Conservation (phyloP, 2,113 vertebrate genomes). For the Hippocampus barbouri region DNA sequence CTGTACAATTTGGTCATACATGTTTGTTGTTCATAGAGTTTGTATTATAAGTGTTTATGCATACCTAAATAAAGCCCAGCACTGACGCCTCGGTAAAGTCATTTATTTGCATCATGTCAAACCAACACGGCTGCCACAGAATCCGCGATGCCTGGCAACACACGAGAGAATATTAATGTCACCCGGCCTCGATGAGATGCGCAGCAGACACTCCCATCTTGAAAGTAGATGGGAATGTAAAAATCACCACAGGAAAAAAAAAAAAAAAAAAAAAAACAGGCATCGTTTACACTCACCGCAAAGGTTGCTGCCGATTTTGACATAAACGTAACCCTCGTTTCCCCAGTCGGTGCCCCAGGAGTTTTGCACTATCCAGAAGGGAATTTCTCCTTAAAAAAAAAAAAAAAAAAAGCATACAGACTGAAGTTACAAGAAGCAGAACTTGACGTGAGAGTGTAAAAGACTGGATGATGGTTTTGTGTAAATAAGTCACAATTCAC, state of each 20-base stretch:
- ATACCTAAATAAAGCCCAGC: constrained; percentile 18
- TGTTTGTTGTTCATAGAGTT: constrained; percentile 47
- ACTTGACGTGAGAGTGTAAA: not conserved
- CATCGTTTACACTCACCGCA: constrained; percentile 76
- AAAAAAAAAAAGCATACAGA: not conserved
- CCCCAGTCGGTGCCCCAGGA: constrained; percentile 87
- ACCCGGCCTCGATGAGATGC: not conserved
- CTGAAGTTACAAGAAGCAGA: constrained; percentile 29
- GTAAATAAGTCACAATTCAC: not conserved
- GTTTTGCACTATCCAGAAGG: constrained; percentile 91
- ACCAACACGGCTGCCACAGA: constrained; percentile 78
- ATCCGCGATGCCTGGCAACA: constrained; percentile 80
- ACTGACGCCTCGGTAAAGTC: constrained; percentile 12
- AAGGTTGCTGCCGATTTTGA: constrained; percentile 83
- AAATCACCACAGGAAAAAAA: constrained; percentile 9
- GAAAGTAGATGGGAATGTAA: constrained; percentile 6
- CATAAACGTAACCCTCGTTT: constrained; percentile 80
- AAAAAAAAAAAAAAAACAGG: not conserved
- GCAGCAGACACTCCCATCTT: not conserved
- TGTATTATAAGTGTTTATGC: constrained; percentile 22
- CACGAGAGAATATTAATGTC: constrained; percentile 22
- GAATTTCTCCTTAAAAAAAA: constrained; percentile 71
- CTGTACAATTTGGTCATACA: constrained; percentile 27
- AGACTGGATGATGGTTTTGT: constrained; percentile 36
- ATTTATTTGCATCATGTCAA: constrained; percentile 54